phyloP scores from a whole-genome alignment of 2,113 vertebrate genomes.

The Anas platyrhynchos region DNA sequence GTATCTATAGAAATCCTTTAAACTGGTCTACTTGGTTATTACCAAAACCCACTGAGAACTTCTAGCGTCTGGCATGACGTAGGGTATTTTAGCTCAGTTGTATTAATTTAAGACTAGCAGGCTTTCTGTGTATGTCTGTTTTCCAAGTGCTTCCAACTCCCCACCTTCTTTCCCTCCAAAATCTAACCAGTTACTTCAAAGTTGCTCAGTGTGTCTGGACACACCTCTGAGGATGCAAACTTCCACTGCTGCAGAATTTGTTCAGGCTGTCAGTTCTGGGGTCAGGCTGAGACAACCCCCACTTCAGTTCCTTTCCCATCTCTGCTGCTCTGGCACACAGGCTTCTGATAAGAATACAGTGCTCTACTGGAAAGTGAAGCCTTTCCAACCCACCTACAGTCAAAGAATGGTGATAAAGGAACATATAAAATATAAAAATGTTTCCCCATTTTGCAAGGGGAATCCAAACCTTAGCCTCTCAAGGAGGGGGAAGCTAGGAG shows the following conservation, averaged over 20 bases:
- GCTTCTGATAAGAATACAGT: background rate
- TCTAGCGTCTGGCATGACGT: fast-evolving
- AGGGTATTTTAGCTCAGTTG: background rate
- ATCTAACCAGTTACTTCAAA: too few relatives aligned
- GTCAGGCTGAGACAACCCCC: background rate
- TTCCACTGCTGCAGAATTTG: background rate
- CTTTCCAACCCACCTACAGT: background rate
- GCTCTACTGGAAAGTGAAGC: background rate
- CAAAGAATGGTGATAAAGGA: background rate
- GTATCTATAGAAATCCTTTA: background rate
- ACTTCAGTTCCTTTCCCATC: background rate
- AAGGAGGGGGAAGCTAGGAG: background rate
- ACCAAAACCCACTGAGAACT: background rate
- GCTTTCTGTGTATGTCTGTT: background rate
- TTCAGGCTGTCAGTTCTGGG: background rate
- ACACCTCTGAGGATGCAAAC: background rate
- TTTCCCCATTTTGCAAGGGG: background rate
- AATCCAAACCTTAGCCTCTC: background rate
- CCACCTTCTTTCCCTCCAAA: background rate
- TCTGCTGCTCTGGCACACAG: background rate
- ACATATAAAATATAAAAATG: background rate
- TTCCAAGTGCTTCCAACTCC: background rate
- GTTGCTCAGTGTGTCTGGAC: fast-evolving
- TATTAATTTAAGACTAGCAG: background rate
- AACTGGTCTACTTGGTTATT: background rate